Evolutionary conservation across 2,113 vertebrate species (phyloP).

Genomic region (Tupaia chinensis): DNA sequence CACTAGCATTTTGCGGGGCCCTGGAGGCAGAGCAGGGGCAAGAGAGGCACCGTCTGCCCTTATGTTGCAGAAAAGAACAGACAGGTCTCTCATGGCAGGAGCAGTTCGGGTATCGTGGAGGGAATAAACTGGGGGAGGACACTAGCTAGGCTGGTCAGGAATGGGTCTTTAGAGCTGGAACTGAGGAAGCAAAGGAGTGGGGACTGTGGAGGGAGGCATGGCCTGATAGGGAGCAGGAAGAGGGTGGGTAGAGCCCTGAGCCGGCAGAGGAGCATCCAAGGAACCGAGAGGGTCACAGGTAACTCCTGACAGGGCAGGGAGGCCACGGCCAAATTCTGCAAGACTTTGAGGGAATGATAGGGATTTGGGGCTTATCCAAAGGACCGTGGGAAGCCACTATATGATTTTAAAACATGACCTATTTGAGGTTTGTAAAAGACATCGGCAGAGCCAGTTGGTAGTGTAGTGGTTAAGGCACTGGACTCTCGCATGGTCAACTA

Average conservation of each 20-base stretch:
- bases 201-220: neutral
- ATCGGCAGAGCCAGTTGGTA: no score
- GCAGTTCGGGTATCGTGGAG: fast-evolving
- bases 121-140: neutral
- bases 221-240: neutral
- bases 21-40: neutral
- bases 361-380: neutral
- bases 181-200: fast-evolving
- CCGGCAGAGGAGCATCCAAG: neutral
- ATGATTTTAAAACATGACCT: neutral
- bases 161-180: neutral
- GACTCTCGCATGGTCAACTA: no score
- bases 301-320: neutral
- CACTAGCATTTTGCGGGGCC: neutral
- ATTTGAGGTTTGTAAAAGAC: neutral
- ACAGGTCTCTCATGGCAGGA: fast-evolving
- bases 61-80: neutral
- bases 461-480: no score
- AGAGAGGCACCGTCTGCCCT: neutral
- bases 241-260: neutral
- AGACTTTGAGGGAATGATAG: no score
- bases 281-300: neutral
- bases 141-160: neutral
- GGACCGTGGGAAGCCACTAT: neutral
- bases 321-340: neutral